Conservation (phyloP, 2,888 invertebrate species). For the Tipula confusa region DNA sequence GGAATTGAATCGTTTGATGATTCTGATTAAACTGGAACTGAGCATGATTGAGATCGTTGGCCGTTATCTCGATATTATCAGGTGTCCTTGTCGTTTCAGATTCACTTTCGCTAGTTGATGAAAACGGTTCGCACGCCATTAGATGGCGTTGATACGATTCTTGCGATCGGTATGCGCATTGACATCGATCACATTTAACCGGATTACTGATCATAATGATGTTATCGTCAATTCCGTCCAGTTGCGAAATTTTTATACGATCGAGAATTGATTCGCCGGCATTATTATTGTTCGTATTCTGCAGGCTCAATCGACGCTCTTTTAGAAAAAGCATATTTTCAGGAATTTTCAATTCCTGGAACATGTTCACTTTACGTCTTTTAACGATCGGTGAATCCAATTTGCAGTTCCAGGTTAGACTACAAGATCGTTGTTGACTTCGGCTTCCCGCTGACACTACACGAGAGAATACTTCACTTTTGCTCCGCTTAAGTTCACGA, state of each 20-base stretch:
- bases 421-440: constrained; percentile 63
- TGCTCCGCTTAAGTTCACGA: constrained; percentile 60
- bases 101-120: constrained; percentile 73
- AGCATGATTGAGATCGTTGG: constrained; percentile 30
- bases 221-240: constrained; percentile 63
- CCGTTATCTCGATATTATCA: constrained; percentile 37
- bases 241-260: constrained; percentile 56
- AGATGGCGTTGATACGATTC: constrained; percentile 77
- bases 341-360: constrained; percentile 48
- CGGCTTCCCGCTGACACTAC: constrained; percentile 51
- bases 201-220: constrained; percentile 46
- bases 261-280: constrained; percentile 32
- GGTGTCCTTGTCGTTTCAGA: constrained; percentile 60
- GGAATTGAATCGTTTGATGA: constrained; percentile 28
- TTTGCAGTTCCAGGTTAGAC: constrained; percentile 66
- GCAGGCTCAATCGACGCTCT: constrained; percentile 35
- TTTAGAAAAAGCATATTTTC: constrained; percentile 48
- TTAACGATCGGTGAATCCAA: constrained; percentile 63
- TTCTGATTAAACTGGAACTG: constrained; percentile 26
- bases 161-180: constrained; percentile 78
- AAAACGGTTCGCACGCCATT: constrained; percentile 70
- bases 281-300: constrained; percentile 33
- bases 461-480: constrained; percentile 57
- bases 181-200: constrained; percentile 82
- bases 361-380: constrained; percentile 59